Base-by-base conservation (phyloP, 37 sponge, comb jelly and placozoan genomes). In the Chondrosia reniformis region DNA sequence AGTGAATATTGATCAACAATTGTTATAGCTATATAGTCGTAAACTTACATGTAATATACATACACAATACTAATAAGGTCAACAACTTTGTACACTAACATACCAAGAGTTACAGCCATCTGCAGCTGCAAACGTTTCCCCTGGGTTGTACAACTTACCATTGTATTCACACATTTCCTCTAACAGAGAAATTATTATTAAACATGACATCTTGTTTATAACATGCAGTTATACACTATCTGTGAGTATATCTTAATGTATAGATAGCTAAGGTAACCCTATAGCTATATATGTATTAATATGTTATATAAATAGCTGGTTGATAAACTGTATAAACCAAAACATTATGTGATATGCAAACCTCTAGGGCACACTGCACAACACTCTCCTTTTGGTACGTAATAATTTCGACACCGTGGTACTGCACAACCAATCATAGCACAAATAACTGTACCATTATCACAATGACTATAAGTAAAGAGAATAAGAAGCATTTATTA, bases 311-410 rank as follows among this genome's bases (percentile, higher is more conserved):
- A 59, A 7, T 19, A 19, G 30, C 28, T 13, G 28, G 30, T 6
- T 6, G n/a, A 13, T 30, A 59, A 6, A 30, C 30, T 59, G 61
- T 6, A n/a, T n/a, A n/a, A n/a, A n/a, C n/a, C n/a, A n/a, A n/a
- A n/a, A n/a, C n/a, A n/a, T n/a, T n/a, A n/a, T n/a, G n/a, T n/a
- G n/a, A n/a, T n/a, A n/a, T n/a, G n/a, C n/a, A n/a, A n/a, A n/a
- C n/a, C n/a, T n/a, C n/a, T n/a, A n/a, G 67, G 43, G 30, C 76
- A 75, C 76, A 75, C 76, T 4, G 76, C 55, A 33, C 76, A 75
- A 33, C 76, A 75, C 76, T 75, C 34, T 75, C 76, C 76, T 45
- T 32, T 19, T 55, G 76, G 76, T 1, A 75, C 45, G 39, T 49
- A 75, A 55, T 75, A 75, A 9, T 75, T 45, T 15, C 34, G 27